These are phyloP conservation scores for Antheraea mylitta DNA, from an alignment of 1,140 invertebrate species.

Conservation along the genomic window DNA sequence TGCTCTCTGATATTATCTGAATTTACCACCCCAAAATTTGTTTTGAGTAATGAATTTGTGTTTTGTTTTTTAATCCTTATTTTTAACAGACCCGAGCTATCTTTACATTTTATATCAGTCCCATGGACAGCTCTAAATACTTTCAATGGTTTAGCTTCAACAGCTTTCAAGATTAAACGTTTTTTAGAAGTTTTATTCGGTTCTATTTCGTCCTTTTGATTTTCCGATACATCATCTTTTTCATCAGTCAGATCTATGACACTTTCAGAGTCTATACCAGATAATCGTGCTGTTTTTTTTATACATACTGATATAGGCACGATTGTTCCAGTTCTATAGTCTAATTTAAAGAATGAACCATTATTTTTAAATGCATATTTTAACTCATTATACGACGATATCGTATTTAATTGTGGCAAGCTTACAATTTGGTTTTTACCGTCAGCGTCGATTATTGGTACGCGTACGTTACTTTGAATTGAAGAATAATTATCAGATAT, in stretches of 20 bases:
- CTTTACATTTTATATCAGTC: not conserved
- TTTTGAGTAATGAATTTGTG: not conserved
- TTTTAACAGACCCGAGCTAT: conserved; percentile 1
- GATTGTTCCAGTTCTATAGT: conserved; percentile 39
- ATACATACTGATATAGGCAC: conserved; percentile 44
- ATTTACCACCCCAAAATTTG: not conserved
- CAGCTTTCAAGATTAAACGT: not conserved
- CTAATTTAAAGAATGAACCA: conserved; percentile 51
- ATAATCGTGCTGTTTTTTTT: conserved; percentile 24
- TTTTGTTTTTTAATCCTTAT: not conserved
- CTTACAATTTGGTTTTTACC: not conserved
- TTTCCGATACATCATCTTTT: conserved; percentile 11
- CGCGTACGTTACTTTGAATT: not conserved
- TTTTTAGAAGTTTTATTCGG: not conserved
- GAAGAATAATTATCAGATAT: not conserved
- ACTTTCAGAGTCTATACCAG: conserved; percentile 20
- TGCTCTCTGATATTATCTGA: not conserved
- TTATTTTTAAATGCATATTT: conserved; percentile 43
- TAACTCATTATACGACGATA: conserved; percentile 48
- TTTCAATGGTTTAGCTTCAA: conserved; percentile 3
- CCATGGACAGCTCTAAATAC: not conserved
- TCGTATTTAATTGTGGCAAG: not conserved
- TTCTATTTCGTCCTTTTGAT: not conserved
- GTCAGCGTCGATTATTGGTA: not conserved
- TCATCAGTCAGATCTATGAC: conserved; percentile 48